Base-by-base conservation (phyloP, 2,797 vertebrate species). In the Cyprinella venusta region DNA sequence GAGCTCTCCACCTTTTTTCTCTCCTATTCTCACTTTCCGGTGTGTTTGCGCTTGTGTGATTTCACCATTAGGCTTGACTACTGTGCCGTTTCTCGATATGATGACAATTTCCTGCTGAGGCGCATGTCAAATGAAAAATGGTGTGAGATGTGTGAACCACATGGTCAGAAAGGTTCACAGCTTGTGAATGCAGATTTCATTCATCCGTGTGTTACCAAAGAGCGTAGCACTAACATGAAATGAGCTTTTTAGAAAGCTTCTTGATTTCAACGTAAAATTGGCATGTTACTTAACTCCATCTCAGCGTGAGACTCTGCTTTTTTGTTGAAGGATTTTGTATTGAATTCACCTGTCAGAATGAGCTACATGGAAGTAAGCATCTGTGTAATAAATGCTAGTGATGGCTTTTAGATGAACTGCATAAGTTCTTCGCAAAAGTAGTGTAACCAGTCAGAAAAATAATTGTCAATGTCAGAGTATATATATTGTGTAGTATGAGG, bases 61-160 rank as follows among this genome's bases (percentile, higher is more conserved):
- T 80, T 81, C 85, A 74, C 75, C 76, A 84, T 87, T 86, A 84
- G 65, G 77, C 79, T 84, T 69, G 82, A 84, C 71, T 80, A 81
- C 82, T 76, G 82, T 65, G 71, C 82, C 72, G 54, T 84, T 85
- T 88, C 82, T 84, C 84, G 40, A 86, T 76, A 74, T 85, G 82
- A 79, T 72, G 81, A 87, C 82, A 84, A 75, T 74, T 77, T 86
- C 88, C 86, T 75, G 72, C 84, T 86, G 82, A 80, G 82, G 71
- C 52, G 56, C 82, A 84, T 84, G 79, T 81, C 84, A 87, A 87
- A 86, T 82, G 74, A 86, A 85, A 86, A 70, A 82, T 65, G 56
- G 79, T 64, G 52, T 70, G 76, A 75, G 85, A 82, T 70, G 56
- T 82, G 59, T 76, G 79, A 74, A 65, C 70, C 75, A 75, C 80